Evolutionary conservation across 1,140 invertebrate species (phyloP), one percentile per base, ranked within the genome.

Genomic region (Sminthurides bifidus): DNA sequence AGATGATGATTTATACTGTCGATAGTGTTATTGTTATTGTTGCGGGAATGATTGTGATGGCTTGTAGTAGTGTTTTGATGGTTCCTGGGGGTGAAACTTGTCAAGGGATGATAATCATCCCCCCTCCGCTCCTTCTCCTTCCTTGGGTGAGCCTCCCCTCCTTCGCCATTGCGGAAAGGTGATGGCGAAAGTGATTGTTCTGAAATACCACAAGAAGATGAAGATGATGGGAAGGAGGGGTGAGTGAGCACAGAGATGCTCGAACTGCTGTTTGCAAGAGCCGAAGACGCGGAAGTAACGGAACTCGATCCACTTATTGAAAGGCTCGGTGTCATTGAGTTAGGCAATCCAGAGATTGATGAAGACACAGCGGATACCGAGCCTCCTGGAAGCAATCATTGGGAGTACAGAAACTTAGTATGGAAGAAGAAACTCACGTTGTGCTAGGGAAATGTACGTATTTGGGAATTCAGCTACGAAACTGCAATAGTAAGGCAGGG

Each of bases 281-380:
- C 17, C 4, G 53, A 23, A n/a, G 48, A 31, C 14, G 40, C 44
- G 27, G 24, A 27, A 24, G 38, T 4, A 2, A 44, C 24, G 17
- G 49, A 52, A 37, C 27, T 46, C 23, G 50, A 52, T 29, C 10
- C 41, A 44, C 26, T 45, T 31, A 45, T 19, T 10, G 21, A 14
- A 10, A 33, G n/a, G 27, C 26, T 8, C 35, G 58, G 46, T 10
- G 37, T 57, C 31, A 53, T 57, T 54, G 59, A 40, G 30, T 40
- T 57, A 44, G 35, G 46, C 45, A 54, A 52, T 35, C n/a, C 30
- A 40, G 51, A 52, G 41, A 59, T 29, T 44, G 53, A 53, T 52
- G 53, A 52, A 17, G 58, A 54, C 24, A 38, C 51, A 6, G 59
- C n/a, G n/a, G n/a, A n/a, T n/a, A n/a, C n/a, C n/a, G n/a, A n/a